Evolutionary conservation across 2,797 vertebrate species (phyloP), one percentile per base, ranked within the genome.

Genomic region (Gymnothorax reevesii): DNA sequence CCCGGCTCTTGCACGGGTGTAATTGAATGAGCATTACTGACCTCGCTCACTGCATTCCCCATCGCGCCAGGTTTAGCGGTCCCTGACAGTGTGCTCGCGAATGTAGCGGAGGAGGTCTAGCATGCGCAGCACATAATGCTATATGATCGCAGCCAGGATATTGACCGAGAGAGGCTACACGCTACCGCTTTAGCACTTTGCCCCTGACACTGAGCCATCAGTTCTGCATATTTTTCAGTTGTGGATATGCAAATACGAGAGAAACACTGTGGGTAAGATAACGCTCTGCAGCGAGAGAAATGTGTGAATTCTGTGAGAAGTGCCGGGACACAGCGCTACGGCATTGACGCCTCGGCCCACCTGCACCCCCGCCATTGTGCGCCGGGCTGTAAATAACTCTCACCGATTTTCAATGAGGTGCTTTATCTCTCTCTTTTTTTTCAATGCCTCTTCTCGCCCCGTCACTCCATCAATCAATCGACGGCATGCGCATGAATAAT

Each of bases 391-490:
- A 75, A 75, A 42, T 75, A 42, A 42, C 2, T 42, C 0, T 0
- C 83, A 33, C 9, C 25, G 42, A 82, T 9, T 60, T 62, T 25
- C 73, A 57, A 33, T 20, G 54, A 10, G 54, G 55, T 17, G 57
- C 57, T 77, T 57, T 84, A 15, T 84, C 52, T 82, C 71, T 85
- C 59, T 57, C 42, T 86, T 22, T 49, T 25, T n/a, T n/a, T n/a
- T n/a, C n/a, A n/a, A n/a, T 75, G 33, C 33, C 33, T 42, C 33
- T 75, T 25, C 2, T 73, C 79, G 66, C 22, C 57, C 62, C 20
- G 4, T 49, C 57, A 42, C 5, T 62, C 59, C 20, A 49, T 83
- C 83, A 17, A 27, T 85, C 17, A 13, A 27, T 85, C 2, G 8
- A 17, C 59, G 66, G 52, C 25, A 8, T 22, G 27, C 7, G 42